Base-by-base conservation (phyloP, 2,797 vertebrate genomes). In the Euthynnus affinis region DNA sequence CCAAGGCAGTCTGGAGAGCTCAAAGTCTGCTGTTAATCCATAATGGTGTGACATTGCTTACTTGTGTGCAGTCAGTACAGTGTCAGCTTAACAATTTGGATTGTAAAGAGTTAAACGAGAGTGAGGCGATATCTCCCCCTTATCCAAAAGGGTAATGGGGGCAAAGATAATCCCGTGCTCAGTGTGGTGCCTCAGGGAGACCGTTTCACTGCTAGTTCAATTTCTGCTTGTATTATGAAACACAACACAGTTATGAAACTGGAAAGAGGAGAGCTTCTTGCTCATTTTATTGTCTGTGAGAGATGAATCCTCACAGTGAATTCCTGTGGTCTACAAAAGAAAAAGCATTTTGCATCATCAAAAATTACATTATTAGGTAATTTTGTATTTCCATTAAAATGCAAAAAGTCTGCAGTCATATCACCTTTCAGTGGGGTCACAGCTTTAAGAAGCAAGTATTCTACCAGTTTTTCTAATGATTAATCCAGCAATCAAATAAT, bases 111-210 rank as follows among this genome's bases (percentile, higher is more conserved):
- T 84, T 89, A 91, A 88, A 80, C 1, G 42, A 71, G 63, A 81
- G 53, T 74, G 84, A 74, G 81, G 87, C 52, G 82, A 87, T 74
- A 60, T 82, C 73, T 74, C 86, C 78, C 72, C 62, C 60, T 84
- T 82, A 86, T 88, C 83, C 78, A 83, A 73, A 80, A 88, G 85
- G 86, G 75, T 87, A 89, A 92, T 84, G 68, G 80, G 88, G 84
- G 76, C 89, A 89, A 82, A 86, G 83, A 89, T 92, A 89, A 93
- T 91, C 90, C 78, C 9, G 32, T 79, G 87, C 86, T 83, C 78
- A 82, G 83, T 53, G 56, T 78, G 81, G 71, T 80, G 84, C 88
- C 87, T 82, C 71, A 73, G 85, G 87, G 90, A 89, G 76, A 72
- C 69, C 2, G 56, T 79, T 92, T 90, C 67, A 79, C 76, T 53